phyloP scores from a whole-genome alignment of 2,888 invertebrate species.

The Sarcophaga caerulescens region DNA sequence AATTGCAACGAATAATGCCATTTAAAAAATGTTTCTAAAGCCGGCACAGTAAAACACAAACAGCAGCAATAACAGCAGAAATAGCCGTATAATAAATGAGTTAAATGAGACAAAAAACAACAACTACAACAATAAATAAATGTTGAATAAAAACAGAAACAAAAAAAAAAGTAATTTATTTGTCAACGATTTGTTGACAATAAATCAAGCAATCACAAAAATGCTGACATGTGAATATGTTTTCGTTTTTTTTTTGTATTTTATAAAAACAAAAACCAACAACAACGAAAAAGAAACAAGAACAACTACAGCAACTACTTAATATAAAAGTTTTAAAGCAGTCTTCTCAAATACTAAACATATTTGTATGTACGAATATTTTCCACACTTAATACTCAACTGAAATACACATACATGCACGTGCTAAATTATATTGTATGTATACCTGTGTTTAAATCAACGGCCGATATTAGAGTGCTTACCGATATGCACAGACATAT shows the following conservation, averaged over 20 bases:
- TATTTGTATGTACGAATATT: not conserved
- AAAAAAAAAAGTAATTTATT: conserved; percentile 71
- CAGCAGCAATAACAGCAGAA: conserved; percentile 8
- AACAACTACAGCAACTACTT: conserved; percentile 6
- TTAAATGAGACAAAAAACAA: conserved; percentile 53
- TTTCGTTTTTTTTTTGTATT: conserved; percentile 8
- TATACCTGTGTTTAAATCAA: too few species aligned
- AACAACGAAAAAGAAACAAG: conserved; percentile 20
- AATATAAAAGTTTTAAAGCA: not conserved
- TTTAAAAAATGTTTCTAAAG: conserved; percentile 55
- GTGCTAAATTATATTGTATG: too few species aligned
- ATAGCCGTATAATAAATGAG: conserved; percentile 35
- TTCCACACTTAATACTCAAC: not conserved
- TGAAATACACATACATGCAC: conserved; percentile 22
- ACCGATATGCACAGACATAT: too few species aligned
- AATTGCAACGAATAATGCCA: conserved; percentile 46
- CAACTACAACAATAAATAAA: conserved; percentile 29
- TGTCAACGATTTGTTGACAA: conserved; percentile 76
- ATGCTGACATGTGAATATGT: conserved; percentile 73
- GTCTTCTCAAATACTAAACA: not conserved
- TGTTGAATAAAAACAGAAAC: not conserved
- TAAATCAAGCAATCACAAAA: conserved; percentile 80
- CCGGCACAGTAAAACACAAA: conserved; percentile 47
- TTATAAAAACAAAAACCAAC: conserved; percentile 10
- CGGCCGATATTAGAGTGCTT: too few species aligned